Conservation (phyloP, 1,140 invertebrate genomes). For the Dendrolimus kikuchii region DNA sequence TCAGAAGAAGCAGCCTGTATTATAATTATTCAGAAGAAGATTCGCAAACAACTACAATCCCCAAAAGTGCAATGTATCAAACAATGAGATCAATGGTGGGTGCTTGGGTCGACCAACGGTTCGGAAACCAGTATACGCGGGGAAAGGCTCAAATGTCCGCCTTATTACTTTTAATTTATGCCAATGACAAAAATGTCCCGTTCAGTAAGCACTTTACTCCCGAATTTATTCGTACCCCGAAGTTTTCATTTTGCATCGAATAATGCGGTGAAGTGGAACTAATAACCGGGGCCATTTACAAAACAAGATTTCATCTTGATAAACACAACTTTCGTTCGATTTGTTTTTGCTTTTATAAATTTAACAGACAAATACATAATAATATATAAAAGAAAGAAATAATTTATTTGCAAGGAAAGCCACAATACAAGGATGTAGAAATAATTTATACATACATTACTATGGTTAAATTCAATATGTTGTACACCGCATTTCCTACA, state of each 20-base stretch:
- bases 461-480: no score
- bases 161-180: slow-evolving; percentile 24
- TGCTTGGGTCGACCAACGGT: slow-evolving; percentile 53
- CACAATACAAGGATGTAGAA: no score
- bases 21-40: slow-evolving; percentile 28
- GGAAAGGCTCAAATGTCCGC: slow-evolving; percentile 25
- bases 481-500: no score
- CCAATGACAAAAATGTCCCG: slow-evolving; percentile 26
- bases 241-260: background rate
- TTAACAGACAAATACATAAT: background rate
- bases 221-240: slow-evolving; percentile 12
- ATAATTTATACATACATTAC: no score
- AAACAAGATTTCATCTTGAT: no score
- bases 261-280: slow-evolving; percentile 9
- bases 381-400: no score
- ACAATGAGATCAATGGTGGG: slow-evolving; percentile 37
- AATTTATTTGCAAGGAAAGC: no score
- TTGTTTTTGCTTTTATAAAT: background rate
- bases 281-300: background rate
- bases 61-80: slow-evolving; percentile 51
- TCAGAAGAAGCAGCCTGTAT: slow-evolving; percentile 27
- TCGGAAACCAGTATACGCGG: slow-evolving; percentile 44
- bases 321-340: background rate
- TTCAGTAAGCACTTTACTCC: slow-evolving; percentile 12
- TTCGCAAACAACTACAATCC: slow-evolving; percentile 27